Evolutionary conservation across 2,113 vertebrate species (phyloP).

Genomic region (Percina caprodes): DNA sequence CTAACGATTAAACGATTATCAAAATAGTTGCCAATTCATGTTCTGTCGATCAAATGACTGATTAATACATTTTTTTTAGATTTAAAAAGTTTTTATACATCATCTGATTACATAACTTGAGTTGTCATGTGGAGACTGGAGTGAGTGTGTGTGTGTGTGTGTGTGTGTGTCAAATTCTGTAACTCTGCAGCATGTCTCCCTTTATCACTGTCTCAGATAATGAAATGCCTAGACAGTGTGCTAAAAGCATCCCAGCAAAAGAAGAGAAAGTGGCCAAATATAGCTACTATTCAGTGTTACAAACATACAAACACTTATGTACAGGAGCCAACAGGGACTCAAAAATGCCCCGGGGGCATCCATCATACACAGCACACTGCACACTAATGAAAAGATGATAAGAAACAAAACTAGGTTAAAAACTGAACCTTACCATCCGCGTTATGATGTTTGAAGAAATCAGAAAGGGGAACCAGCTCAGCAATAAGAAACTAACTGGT

Average conservation of each 20-base stretch:
- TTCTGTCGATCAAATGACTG: neutral
- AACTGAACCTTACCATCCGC: constrained; percentile 52
- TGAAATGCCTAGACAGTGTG: constrained; percentile 14
- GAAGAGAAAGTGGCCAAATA: constrained; percentile 36
- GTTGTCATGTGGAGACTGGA: neutral
- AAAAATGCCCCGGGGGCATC: constrained; percentile 10
- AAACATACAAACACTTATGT: constrained; percentile 10
- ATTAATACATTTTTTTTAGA: neutral
- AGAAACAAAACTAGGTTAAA: constrained; percentile 52
- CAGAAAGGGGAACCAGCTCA: neutral
- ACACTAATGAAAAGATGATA: constrained; percentile 29
- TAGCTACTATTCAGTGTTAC: constrained; percentile 46
- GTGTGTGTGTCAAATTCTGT: neutral
- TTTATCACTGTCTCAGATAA: constrained; percentile 9
- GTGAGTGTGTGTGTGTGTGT: no score
- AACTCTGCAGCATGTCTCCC: constrained; percentile 7
- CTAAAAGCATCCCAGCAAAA: constrained; percentile 16
- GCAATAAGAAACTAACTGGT: constrained; percentile 25
- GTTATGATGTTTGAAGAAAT: constrained; percentile 22
- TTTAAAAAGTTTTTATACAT: neutral
- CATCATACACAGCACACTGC: constrained; percentile 44
- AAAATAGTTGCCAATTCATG: neutral
- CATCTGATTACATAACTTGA: neutral
- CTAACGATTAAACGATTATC: no score
- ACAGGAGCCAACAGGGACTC: constrained; percentile 22